A percentile compares a stretch with the other conserved stretches of the same genome.
Conservation (phyloP, 2,888 invertebrate species). For the Parnassius glacialis region DNA sequence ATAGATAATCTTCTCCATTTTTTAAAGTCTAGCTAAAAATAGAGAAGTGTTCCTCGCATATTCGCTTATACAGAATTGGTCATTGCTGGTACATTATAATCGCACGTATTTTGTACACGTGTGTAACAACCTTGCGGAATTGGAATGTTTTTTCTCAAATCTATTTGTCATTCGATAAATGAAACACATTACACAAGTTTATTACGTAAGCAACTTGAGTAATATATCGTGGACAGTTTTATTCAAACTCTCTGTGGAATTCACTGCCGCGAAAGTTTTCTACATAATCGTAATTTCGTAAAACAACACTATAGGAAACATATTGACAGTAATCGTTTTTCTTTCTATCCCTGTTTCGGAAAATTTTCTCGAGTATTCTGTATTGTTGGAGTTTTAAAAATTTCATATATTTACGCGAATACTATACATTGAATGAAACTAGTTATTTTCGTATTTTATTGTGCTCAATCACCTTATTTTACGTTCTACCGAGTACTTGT, state of each 20-base stretch:
- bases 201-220: constrained; percentile 12
- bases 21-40: no score
- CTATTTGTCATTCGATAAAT: constrained; percentile 24
- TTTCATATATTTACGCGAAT: no score
- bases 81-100: neutral
- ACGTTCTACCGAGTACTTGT: no score
- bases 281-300: constrained; percentile 21
- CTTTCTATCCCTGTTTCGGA: no score
- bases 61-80: neutral
- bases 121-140: constrained; percentile 11
- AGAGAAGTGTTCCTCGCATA: no score
- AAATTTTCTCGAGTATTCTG: no score
- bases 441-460: no score
- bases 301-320: neutral
- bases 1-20: no score
- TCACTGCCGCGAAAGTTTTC: constrained; percentile 9
- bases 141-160: constrained; percentile 14
- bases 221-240: constrained; percentile 20
- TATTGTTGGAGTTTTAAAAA: no score
- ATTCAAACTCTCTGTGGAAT: constrained; percentile 8
- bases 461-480: no score
- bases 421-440: no score
- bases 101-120: neutral
- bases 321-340: no score
- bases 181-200: constrained; percentile 15